Evolutionary conservation across 2,888 invertebrate genomes (phyloP), one percentile per base, ranked within the genome.

Genomic region (Caenorhabditis sinica): DNA sequence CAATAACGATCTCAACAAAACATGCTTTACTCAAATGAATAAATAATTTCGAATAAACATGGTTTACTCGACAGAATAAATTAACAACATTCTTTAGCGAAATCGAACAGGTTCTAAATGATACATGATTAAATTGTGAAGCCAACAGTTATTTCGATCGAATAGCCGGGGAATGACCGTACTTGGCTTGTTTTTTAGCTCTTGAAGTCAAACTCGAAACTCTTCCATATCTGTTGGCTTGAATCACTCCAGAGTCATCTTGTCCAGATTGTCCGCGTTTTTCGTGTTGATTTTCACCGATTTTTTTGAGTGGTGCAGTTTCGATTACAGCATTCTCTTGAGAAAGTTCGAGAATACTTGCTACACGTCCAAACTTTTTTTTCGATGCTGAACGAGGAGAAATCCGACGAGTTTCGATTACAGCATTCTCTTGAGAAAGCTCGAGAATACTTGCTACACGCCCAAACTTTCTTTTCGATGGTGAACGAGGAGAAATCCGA

Each of bases 101-200:
- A 73, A 73, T 45, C 60, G 6, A 28, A 73, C 58, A 60, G 61
- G 60, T 30, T 30, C 30, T 45, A 28, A n/a, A 60, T 61, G 23
- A 8, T n/a, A 72, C 60, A 72, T 33, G 56, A 53, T 33, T 13
- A 45, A 23, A 43, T n/a, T 28, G n/a, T 23, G 17, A 28, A 17
- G 17, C 0, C 1, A 40, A 20, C 25, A 23, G 25, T 36, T 23
- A 17, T n/a, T 45, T 45, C 9, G 28, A 15, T 5, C 65, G 65
- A 8, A 36, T 36, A 51, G 51, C 25, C 4, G 36, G 2, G 1
- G 69, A 53, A 11, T 69, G 56, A 1, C 69, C 40, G 30, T 56
- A 69, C 23, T 30, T 65, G 3, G 40, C 23, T 51, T 30, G 49
- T n/a, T 43, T 68, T 30, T 0, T 43, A 15, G 5, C 4, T 28